Base-by-base conservation (phyloP, 1,140 invertebrate species). In the Zaprionus gabonicus region DNA sequence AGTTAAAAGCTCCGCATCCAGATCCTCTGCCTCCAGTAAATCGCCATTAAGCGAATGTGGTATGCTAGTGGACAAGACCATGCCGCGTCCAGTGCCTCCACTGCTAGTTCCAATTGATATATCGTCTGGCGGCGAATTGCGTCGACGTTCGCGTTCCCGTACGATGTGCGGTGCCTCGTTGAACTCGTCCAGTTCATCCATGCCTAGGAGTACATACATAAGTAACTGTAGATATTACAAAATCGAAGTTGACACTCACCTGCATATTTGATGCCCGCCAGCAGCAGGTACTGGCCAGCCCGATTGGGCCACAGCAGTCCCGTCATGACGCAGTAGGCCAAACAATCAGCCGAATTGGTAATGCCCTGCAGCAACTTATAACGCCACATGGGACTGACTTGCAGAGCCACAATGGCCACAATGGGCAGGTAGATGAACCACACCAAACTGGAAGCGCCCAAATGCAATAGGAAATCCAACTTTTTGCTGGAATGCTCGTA, bases 391-490 rank as follows among this genome's bases (percentile, higher is more conserved):
- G 98, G 96, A 71, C 98, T 98, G 51, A 99, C 96, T 94, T 98
- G 97, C 65, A 98, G 94, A 34, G 98, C 97, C 79, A 99, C 97
- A 56, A 99, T 95, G 53, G 98, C 98, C 77, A 99, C 96, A 46
- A 99, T 96, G 9, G 98, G 98, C 75, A 99, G 94, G 93, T 99
- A 99, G 77, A 99, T 98, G 90, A 99, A 99, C 99, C 99, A 99
- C 17, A 99, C 98, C 41, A 99, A 94, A 78, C 98, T 98, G 25
- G 98, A 99, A 41, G 98, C 98, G 55, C 98, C 98, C 93, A 99
- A 99, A 93, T 99, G 98, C 55, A 99, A 95, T 51, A 98, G 95
- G 93, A 99, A 99, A 91, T 98, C 96, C 9, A 98, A 93, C 93
- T 98, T 98, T 78, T 97, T 96, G 88, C 95, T 96, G 92, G 98